These are phyloP conservation scores for Ranitomeya variabilis DNA, from an alignment of 2,113 vertebrate genomes.

Conservation along the genomic window DNA sequence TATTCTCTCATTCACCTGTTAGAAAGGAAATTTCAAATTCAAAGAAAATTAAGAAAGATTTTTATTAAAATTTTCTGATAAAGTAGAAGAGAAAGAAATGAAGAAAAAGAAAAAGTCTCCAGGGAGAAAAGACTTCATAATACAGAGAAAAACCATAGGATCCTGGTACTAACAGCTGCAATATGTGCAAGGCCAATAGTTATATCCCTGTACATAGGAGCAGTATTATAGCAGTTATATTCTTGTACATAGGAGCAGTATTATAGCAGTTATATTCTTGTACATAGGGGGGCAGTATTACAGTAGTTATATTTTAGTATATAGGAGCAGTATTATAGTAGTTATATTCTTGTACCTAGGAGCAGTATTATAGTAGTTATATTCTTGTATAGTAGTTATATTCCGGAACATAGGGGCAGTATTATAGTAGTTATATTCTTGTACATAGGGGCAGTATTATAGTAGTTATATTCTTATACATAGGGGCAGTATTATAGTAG, in stretches of 20 bases:
- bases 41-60: neutral
- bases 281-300: neutral
- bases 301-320: neutral
- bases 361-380: conserved; percentile 10
- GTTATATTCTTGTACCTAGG: conserved; percentile 5
- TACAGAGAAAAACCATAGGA: neutral
- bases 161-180: too few species aligned
- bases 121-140: neutral
- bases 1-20: neutral
- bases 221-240: conserved; percentile 4
- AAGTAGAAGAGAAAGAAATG: neutral
- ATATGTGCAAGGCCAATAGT: neutral
- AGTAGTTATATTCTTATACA: too few species aligned
- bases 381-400: conserved; percentile 6
- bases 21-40: neutral
- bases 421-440: conserved; percentile 10
- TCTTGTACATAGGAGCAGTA: neutral
- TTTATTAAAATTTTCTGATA: neutral
- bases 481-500: too few species aligned
- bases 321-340: conserved; percentile 6
- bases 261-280: neutral
- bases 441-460: neutral
- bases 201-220: neutral
- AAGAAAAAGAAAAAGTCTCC: neutral
- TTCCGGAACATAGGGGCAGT: neutral